Evolutionary conservation across 1,140 invertebrate species (phyloP).

Genomic region (Drosophila orena): DNA sequence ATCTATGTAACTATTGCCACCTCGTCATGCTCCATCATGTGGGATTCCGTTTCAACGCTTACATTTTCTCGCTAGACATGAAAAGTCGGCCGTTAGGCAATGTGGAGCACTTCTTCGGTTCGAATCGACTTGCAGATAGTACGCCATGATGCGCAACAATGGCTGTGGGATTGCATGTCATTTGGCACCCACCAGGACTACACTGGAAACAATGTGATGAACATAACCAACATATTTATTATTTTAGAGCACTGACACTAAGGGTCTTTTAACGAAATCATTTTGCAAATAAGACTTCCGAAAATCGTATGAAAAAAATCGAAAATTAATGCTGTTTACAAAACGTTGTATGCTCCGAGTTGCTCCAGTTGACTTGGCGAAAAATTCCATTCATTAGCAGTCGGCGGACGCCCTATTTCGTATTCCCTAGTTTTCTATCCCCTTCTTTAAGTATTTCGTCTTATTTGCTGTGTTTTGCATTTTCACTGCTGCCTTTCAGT

Average conservation of each 20-base stretch:
- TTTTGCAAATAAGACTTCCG: too few relatives aligned
- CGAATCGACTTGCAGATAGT: slow-evolving; percentile 37
- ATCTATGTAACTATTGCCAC: slow-evolving; percentile 17
- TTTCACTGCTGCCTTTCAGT: slow-evolving; percentile 27
- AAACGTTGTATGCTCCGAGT: neutral
- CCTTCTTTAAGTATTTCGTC: slow-evolving; percentile 4
- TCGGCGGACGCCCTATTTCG: slow-evolving; percentile 14
- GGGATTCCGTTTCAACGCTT: slow-evolving; percentile 66
- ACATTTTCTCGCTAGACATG: slow-evolving; percentile 60
- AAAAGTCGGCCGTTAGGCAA: slow-evolving; percentile 55
- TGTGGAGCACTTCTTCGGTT: slow-evolving; percentile 74
- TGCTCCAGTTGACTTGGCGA: slow-evolving; percentile 11
- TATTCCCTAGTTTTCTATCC: slow-evolving; percentile 9
- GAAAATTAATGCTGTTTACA: neutral
- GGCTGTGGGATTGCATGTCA: slow-evolving; percentile 69
- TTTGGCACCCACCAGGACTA: slow-evolving; percentile 56
- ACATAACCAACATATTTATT: too few relatives aligned
- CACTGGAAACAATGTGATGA: slow-evolving; percentile 15
- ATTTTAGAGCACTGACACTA: too few relatives aligned
- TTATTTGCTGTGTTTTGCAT: slow-evolving; percentile 36
- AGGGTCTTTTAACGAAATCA: too few relatives aligned
- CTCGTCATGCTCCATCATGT: slow-evolving; percentile 57
- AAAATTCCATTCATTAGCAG: slow-evolving; percentile 42
- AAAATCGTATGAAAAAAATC: neutral
- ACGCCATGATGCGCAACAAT: slow-evolving; percentile 72